phyloP scores from a whole-genome alignment of 2,888 invertebrate genomes.

The Epirrhoe alternata region DNA sequence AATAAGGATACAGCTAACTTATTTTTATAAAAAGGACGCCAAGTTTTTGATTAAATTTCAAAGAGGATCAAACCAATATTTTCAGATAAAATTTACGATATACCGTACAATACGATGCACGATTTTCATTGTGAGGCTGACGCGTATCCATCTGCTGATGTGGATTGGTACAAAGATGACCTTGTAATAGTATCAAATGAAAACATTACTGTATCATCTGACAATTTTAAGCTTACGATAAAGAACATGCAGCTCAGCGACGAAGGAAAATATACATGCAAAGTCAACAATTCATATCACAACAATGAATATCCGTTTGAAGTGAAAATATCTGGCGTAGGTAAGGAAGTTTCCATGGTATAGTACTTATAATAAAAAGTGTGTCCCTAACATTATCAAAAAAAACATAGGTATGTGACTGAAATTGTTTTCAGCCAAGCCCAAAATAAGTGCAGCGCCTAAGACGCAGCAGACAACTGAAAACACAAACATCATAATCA shows the following conservation, averaged over 20 bases:
- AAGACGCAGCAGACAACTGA: background rate
- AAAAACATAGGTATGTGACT: background rate
- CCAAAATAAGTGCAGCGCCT: background rate
- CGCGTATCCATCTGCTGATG: constrained; percentile 22
- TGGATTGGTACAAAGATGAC: constrained; percentile 25
- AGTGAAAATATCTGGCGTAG: constrained; percentile 12
- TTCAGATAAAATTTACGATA: constrained; percentile 4
- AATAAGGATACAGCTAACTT: background rate
- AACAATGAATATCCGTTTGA: constrained; percentile 11
- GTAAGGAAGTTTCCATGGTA: constrained; percentile 12
- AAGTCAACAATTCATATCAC: constrained; percentile 5
- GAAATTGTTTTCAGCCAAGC: constrained; percentile 1
- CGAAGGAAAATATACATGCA: constrained; percentile 18
- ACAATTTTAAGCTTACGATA: constrained; percentile 11
- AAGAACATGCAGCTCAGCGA: constrained; percentile 11
- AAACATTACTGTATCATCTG: constrained; percentile 12
- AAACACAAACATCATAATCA: background rate
- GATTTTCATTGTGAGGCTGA: constrained; percentile 14
- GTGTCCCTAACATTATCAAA: background rate
- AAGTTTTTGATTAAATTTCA: background rate
- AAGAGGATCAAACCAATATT: background rate
- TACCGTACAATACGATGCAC: background rate
- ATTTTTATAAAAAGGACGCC: background rate
- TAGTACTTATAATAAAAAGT: background rate
- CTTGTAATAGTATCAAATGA: constrained; percentile 2